Evolutionary conservation across 2,113 vertebrate genomes (phyloP), one percentile per base, ranked within the genome.

Genomic region (Epinephelus moara): DNA sequence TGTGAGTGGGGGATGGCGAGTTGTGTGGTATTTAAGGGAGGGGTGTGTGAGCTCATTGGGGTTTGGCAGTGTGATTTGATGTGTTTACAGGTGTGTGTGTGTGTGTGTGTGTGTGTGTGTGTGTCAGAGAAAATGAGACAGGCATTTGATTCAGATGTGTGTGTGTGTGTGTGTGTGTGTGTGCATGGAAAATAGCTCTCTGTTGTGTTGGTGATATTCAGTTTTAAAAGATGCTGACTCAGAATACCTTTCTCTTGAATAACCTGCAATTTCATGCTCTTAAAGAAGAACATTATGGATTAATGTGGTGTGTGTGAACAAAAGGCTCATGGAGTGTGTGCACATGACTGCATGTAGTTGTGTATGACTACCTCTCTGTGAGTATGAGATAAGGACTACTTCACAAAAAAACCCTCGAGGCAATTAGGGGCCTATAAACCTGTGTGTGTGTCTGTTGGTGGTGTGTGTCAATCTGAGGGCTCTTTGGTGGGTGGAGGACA

Each of bases 381-480:
- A 81, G 75, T 33, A 30, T 18, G 74, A 70, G 64, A 88, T 50
- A 67, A 66, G 66, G 87, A 42, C n/a, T 52, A 23, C 66, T 90
- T 80, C 40, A 77, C 60, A 23, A 60, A 88, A 81, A 47, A 81
- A 49, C 70, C 90, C 90, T 69, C 0, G 4, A 73, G 91, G 81
- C 72, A 53, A 45, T 71, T 63, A 17, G 30, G 66, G 68, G 60
- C 56, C 68, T 66, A 88, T 91, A 91, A 91, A 88, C 81, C 63
- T 76, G 21, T 3, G 49, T 78, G 76, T 75, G 57, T 74, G 73
- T 87, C 37, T 88, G 74, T 71, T 56, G 6, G 60, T 84, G 68
- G 73, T 88, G 82, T 84, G 71, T 80, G 78, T 89, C 75, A 88
- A 80, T 91, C 45, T 64, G 40, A 55, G 40, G 52, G 42, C 57